Evolutionary conservation across 2,797 vertebrate species (phyloP), one percentile per base, ranked within the genome.

Genomic region (Manis javanica): DNA sequence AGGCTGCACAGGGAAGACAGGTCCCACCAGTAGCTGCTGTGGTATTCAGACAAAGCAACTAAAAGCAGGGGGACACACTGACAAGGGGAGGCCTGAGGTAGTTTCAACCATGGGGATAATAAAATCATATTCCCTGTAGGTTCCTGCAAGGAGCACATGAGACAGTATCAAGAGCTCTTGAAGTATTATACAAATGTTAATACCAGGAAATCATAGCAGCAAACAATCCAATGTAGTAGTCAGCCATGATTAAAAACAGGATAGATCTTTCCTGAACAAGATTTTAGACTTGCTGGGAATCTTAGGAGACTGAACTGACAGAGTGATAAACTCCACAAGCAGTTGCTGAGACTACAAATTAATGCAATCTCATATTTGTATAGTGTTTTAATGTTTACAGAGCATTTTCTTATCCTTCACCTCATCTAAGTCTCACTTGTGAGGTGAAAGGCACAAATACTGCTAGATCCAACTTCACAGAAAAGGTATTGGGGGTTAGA

Each of bases 381-480:
- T 16, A 71, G 88, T 2, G 5, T 55, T 97, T 55, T 92, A 95
- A 95, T 91, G 93, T 95, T 97, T 97, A 97, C 92, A 89, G 64
- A 97, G 88, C 24, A 31, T 90, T 72, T 95, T 77, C 94, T 53
- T 55, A 46, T 92, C 64, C 91, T 92, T 93, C 68, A 86, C 34
- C 57, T 83, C 90, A 81, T 21, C 78, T 81, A 63, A 63, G 51
- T 92, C 51, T 94, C 61, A n/a, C 81, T 79, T 82, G n/a, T 26
- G 49, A 84, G 87, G 90, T 84, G 88, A 87, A 91, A 68, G 59
- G 29, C 85, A 72, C 75, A 96, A 93, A 94, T 63, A 96, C 0
- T 84, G 64, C 64, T 49, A 83, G n/a, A 85, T 66, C 59, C 31
- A 74, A 92, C 34, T 55, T 90, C 85, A 82, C 57, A 92, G 63